Conservation (phyloP, 2,797 vertebrate genomes). For the Cyprinodon diabolis region DNA sequence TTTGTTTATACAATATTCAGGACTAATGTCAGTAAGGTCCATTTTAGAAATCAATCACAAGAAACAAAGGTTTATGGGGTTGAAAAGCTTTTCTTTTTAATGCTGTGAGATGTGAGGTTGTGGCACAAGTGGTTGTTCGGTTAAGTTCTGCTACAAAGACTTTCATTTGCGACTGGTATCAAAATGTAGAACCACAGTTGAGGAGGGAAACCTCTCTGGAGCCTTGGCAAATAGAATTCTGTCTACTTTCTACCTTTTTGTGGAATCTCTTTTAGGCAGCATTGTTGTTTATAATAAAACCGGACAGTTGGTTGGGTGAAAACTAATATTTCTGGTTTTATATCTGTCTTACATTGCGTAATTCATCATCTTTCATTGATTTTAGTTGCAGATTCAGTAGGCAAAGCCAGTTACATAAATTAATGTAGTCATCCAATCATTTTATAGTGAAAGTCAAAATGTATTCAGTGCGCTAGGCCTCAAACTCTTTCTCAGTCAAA, state of each 20-base stretch:
- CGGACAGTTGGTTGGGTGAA: neutral
- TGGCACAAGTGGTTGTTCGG: neutral
- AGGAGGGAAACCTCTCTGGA: neutral
- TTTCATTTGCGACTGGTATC: neutral
- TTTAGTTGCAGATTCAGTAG: neutral
- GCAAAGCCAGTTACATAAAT: neutral
- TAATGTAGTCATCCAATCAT: neutral
- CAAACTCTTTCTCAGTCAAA: neutral
- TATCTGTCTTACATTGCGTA: no score
- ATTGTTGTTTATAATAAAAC: neutral
- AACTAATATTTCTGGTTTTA: no score
- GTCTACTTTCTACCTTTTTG: neutral
- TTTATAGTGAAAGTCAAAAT: neutral
- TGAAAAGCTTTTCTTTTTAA: neutral
- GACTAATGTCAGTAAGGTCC: neutral
- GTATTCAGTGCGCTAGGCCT: neutral
- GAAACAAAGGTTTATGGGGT: neutral
- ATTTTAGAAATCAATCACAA: neutral
- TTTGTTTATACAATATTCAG: neutral
- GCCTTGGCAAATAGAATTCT: neutral
- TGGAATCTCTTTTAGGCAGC: neutral
- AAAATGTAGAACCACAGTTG: neutral
- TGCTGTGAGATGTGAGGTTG: no score
- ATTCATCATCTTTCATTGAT: neutral
- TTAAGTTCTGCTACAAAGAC: neutral